A percentile compares a stretch with the other conserved stretches of the same genome.
Conservation (phyloP, 2,888 invertebrate genomes). For the Cantharis rustica region DNA sequence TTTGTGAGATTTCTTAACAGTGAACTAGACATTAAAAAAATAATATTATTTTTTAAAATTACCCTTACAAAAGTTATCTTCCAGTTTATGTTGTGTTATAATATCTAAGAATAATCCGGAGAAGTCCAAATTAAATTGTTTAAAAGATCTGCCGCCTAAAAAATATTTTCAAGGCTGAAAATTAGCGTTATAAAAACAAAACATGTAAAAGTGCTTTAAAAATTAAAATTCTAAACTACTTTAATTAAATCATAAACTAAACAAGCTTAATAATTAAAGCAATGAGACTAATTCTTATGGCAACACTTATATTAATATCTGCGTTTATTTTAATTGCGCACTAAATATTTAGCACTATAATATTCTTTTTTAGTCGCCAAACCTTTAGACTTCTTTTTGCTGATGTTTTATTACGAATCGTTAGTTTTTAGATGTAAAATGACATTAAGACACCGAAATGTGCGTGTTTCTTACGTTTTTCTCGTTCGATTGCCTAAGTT, state of each 20-base stretch:
- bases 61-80: background rate
- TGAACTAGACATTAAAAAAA: background rate
- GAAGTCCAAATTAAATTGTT: background rate
- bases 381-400: background rate
- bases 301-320: background rate
- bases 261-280: background rate
- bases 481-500: slow-evolving; percentile 2
- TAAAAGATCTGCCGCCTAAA: background rate
- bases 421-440: slow-evolving; percentile 3
- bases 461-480: slow-evolving; percentile 11
- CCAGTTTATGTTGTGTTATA: background rate
- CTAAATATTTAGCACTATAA: background rate
- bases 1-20: background rate
- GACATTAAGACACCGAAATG: slow-evolving; percentile 6
- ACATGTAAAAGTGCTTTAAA: background rate
- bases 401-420: background rate
- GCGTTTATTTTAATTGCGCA: background rate
- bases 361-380: background rate
- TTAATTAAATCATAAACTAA: background rate
- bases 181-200: background rate
- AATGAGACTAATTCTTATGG: background rate
- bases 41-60: background rate
- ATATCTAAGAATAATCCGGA: background rate
- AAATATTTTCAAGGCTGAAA: background rate
- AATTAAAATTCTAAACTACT: background rate